These are phyloP conservation scores for Eurypyga helias DNA, from an alignment of 2,113 vertebrate genomes.

Conservation along the genomic window DNA sequence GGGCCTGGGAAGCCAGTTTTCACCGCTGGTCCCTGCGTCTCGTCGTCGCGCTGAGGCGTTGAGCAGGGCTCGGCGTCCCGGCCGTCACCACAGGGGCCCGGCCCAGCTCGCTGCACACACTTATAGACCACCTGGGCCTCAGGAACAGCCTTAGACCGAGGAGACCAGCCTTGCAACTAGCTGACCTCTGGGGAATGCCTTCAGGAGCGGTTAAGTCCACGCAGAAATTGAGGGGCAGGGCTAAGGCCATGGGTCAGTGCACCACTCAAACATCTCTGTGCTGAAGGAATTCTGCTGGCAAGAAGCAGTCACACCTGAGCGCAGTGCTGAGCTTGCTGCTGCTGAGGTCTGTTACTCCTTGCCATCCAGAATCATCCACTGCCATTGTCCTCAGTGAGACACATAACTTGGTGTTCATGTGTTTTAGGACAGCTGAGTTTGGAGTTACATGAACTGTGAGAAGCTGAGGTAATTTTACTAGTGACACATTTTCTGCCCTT, in stretches of 20 bases:
- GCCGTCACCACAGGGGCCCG: not conserved
- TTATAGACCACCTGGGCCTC: rapidly evolving
- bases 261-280: rapidly evolving
- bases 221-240: no score
- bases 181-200: rapidly evolving
- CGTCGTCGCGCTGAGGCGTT: no score
- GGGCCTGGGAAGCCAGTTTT: rapidly evolving
- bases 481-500: not conserved
- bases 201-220: rapidly evolving
- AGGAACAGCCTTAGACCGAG: rapidly evolving
- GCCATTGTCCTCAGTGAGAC: rapidly evolving
- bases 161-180: rapidly evolving
- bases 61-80: not conserved
- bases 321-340: rapidly evolving
- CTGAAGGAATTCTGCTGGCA: rapidly evolving
- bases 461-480: not conserved
- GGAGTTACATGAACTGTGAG: rapidly evolving
- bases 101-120: rapidly evolving
- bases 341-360: not conserved
- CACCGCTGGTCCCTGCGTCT: rapidly evolving
- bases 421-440: not conserved
- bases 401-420: rapidly evolving
- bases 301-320: not conserved
- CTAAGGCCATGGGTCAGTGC: rapidly evolving
- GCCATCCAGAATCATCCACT: no score